phyloP scores from a whole-genome alignment of 2,113 vertebrate species.

The Pomatostomus ruficeps region DNA sequence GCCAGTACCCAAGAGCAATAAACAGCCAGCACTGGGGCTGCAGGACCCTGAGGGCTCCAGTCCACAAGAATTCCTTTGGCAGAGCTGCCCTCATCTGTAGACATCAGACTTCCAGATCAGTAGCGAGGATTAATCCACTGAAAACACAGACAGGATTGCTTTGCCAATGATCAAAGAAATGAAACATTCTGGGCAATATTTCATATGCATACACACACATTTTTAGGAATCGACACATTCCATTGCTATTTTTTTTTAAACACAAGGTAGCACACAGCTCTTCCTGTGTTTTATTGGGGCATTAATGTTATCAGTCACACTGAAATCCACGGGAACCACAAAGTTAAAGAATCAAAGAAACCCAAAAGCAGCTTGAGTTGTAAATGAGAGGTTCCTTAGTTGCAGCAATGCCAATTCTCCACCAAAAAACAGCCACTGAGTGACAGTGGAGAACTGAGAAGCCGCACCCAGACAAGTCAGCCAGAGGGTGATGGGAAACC shows the following conservation, averaged over 20 bases:
- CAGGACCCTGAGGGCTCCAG: background rate
- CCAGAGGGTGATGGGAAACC: background rate
- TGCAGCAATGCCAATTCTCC: background rate
- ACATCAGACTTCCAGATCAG: slow-evolving; percentile 32
- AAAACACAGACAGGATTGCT: slow-evolving; percentile 19
- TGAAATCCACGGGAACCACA: background rate
- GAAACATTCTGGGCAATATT: background rate
- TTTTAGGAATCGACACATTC: background rate
- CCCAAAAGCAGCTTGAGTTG: background rate
- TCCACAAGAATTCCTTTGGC: background rate
- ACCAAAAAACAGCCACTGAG: background rate
- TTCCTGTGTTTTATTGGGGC: background rate
- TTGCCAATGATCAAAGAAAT: background rate
- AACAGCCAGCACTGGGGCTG: background rate
- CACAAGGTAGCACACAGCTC: background rate
- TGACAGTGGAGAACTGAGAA: background rate
- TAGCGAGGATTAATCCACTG: slow-evolving; percentile 2
- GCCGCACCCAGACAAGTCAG: background rate
- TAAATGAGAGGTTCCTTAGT: background rate
- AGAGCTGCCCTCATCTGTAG: background rate
- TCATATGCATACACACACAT: background rate
- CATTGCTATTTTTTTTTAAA: background rate
- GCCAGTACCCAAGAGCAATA: background rate
- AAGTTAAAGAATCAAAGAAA: background rate
- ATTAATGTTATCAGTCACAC: background rate